Base-by-base conservation (phyloP, 1,140 invertebrate species). In the Dendroctonus valens region DNA sequence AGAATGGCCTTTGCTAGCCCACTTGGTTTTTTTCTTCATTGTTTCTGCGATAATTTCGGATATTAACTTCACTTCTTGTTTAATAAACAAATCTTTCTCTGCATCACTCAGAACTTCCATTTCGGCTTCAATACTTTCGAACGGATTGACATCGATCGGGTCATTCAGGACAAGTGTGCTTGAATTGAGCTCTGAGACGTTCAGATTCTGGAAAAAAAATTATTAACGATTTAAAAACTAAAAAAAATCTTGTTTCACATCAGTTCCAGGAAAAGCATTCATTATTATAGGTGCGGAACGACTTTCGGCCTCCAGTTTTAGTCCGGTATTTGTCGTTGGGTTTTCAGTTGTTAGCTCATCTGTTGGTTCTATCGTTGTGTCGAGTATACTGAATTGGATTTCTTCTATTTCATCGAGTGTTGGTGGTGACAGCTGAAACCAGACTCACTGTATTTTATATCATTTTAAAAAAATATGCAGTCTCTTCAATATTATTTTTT, bases 41-140 rank as follows among this genome's bases (percentile, higher is more conserved):
- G 26, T 26, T 26, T 26, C 26, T 2, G 26, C 7, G 5, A 65
- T 44, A 50, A 65, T 53, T 5, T 65, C 64, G 7, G 55, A n/a
- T 51, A 65, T 65, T 9, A 65, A 49, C 8, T 65, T 37, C 26
- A 57, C 26, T 52, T 59, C 64, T 44, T 65, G 46, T 52, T 58
- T 65, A 3, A 65, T 40, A 44, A 65, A 65, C 26, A 9, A 41
- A 26, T 65, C 41, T 37, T 59, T 65, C 38, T 65, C 46, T 44
- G 58, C 64, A 9, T 65, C 64, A 11, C 38, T 59, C 12, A 65
- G 15, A 41, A 7, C 11, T 0, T 40, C 15, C 48, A 65, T 57
- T 52, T 59, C 40, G 1, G 40, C 64, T 44, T 65, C 64, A 42
- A 65, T 7, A 38, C 55, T 65, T 3, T 9, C 55, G 14, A 65